Base-by-base conservation (phyloP, 2,888 invertebrate genomes). In the Anoplius nigerrimus region DNA sequence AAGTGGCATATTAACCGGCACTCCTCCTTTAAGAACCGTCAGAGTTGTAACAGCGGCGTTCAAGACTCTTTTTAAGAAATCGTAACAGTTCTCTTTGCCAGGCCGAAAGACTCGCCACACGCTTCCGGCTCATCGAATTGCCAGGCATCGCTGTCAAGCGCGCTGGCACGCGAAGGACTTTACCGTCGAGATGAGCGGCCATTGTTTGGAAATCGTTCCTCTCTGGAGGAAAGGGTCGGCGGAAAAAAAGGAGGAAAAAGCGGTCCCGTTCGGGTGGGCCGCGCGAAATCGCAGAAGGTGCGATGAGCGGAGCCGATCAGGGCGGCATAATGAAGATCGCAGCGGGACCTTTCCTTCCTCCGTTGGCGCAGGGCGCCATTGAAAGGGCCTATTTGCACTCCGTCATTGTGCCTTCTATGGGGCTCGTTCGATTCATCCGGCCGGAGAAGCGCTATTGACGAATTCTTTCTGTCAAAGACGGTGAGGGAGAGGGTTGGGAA, bases 301-400 rank as follows among this genome's bases (percentile, higher is more conserved):
- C 59, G 59, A 61, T 68, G 45, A 64, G 54, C 55, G 60, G 27
- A 56, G 67, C 48, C 66, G 60, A 75, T 73, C 65, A 55, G 62
- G 27, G 54, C 53, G 58, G 62, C 53, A 72, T 78, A 78, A 78
- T 73, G 75, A 78, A 78, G 78, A 75, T 78, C 78, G 56, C 78
- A 78, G 78, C 75, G 66, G 78, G 78, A 75, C 73, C 73, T 61
- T 48, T 66, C 53, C 74, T 68, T 62, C 68, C 68, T 72, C 72
- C 34, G 34, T 34, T n/a, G 34, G 34, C 34, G 34, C 34, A 53
- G 56, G 64, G 69, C 52, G 21, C 62, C 65, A 56, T 53, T 63
- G 66, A 72, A 78, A 69, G 62, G 63, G 55, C 67, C 78, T 76
- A 74, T 78, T 78, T 74, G 79, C 79, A 74, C 79, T 74, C 60